phyloP scores from a whole-genome alignment of 2,113 vertebrate genomes.

The Tragulus kanchil region DNA sequence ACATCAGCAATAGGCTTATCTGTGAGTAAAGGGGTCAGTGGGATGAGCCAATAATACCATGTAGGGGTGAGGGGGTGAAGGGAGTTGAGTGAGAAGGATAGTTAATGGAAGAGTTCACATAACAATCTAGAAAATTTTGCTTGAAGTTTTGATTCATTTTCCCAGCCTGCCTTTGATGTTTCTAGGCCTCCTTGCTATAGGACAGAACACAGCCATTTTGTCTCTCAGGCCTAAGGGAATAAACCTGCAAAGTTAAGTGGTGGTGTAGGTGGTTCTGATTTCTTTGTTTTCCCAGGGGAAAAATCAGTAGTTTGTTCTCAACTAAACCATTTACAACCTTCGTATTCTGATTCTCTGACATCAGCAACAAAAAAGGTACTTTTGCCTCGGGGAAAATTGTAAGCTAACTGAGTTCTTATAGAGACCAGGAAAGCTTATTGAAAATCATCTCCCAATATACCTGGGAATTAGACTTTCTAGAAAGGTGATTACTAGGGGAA shows the following conservation, averaged over 20 bases:
- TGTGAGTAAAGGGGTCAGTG: background rate
- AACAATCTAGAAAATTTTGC: background rate
- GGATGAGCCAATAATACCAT: background rate
- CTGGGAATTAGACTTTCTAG: background rate
- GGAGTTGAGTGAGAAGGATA: background rate
- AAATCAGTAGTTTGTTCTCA: background rate
- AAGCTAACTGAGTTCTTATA: background rate
- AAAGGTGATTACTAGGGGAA: background rate
- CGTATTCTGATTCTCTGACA: background rate
- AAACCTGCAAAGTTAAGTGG: background rate
- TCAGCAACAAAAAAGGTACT: conserved; percentile 47
- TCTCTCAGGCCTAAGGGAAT: background rate
- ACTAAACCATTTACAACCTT: background rate
- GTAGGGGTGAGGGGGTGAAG: background rate
- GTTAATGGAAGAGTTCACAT: background rate
- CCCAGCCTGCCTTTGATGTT: background rate
- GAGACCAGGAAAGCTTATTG: background rate
- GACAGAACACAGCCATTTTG: background rate
- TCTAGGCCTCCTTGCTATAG: background rate
- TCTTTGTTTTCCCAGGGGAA: background rate
- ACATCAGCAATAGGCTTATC: background rate
- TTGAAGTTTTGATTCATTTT: background rate
- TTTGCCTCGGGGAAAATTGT: conserved; percentile 25
- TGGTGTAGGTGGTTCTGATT: background rate
- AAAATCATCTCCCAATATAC: conserved; percentile 4